Evolutionary conservation across 2,888 invertebrate species (phyloP).

Genomic region (Gasteruption jaculator): DNA sequence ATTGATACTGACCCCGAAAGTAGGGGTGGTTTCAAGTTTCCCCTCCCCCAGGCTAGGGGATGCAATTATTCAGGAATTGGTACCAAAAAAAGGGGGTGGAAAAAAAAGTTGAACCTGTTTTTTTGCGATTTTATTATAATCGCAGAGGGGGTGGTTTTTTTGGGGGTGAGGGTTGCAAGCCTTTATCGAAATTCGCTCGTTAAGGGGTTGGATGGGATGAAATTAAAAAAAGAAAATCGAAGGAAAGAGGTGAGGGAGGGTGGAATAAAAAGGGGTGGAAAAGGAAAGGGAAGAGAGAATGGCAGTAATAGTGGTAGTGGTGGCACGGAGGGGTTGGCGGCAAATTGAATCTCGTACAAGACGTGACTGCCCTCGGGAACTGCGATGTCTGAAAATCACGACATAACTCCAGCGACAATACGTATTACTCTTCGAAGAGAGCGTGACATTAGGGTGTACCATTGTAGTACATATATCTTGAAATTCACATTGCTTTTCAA

Average conservation of each 20-base stretch:
- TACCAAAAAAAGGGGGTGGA: too few relatives aligned
- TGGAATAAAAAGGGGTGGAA: slow-evolving; percentile 11
- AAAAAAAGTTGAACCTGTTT: too few relatives aligned
- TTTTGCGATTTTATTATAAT: too few relatives aligned
- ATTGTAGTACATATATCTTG: too few relatives aligned
- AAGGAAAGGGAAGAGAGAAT: slow-evolving; percentile 14
- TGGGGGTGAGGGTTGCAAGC: too few relatives aligned
- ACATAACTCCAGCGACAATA: slow-evolving; percentile 41
- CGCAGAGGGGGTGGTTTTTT: too few relatives aligned
- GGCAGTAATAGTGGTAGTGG: too few relatives aligned
- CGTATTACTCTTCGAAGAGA: slow-evolving; percentile 33
- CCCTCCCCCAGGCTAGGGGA: too few relatives aligned
- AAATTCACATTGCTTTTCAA: too few relatives aligned
- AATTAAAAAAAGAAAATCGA: slow-evolving; percentile 18
- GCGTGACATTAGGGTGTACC: slow-evolving; percentile 6
- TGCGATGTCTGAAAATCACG: slow-evolving; percentile 43
- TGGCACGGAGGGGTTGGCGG: slow-evolving; percentile 31
- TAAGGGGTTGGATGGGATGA: slow-evolving; percentile 8
- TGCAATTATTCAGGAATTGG: too few relatives aligned
- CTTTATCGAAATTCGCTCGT: slow-evolving; percentile 7
- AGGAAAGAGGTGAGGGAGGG: slow-evolving; percentile 20
- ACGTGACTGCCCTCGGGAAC: slow-evolving; percentile 46
- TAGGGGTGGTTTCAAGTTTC: too few relatives aligned
- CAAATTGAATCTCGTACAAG: slow-evolving; percentile 47
- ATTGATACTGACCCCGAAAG: too few relatives aligned